These are phyloP conservation scores for Prionchulus punctatus DNA, from an alignment of 2,888 invertebrate genomes.

Conservation along the genomic window DNA sequence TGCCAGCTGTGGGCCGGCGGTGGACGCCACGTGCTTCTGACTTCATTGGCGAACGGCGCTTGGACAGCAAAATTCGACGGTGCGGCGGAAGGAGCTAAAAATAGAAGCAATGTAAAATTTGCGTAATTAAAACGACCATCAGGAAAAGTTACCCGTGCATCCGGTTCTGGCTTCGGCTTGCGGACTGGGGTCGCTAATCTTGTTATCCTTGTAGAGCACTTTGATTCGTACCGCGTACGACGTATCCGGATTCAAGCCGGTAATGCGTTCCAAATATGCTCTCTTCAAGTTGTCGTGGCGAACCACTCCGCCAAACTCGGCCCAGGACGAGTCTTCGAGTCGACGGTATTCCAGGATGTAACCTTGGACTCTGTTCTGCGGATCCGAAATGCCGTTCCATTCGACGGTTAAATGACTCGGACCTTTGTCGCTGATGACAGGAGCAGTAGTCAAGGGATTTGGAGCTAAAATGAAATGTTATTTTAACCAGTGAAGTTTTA, in stretches of 20 bases:
- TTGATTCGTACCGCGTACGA: slow-evolving; percentile 36
- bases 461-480: slow-evolving; percentile 19
- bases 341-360: slow-evolving; percentile 5
- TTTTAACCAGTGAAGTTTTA: neutral
- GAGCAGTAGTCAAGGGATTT: slow-evolving; percentile 22
- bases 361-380: slow-evolving; percentile 21
- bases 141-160: slow-evolving; percentile 22
- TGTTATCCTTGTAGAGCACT: slow-evolving; percentile 25
- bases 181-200: slow-evolving; percentile 25
- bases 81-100: slow-evolving; percentile 24
- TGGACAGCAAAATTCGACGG: slow-evolving; percentile 25
- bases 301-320: slow-evolving; percentile 24
- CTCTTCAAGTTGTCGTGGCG: slow-evolving; percentile 24
- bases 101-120: too few species aligned
- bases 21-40: slow-evolving; percentile 27
- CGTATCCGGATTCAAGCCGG: slow-evolving; percentile 34
- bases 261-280: slow-evolving; percentile 28
- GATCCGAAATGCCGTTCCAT: slow-evolving; percentile 26
- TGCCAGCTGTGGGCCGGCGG: slow-evolving; percentile 27
- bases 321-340: slow-evolving; percentile 24
- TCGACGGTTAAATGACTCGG: slow-evolving; percentile 25
- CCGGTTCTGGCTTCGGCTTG: slow-evolving; percentile 30
- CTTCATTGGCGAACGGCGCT: slow-evolving; percentile 22
- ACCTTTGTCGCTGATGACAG: slow-evolving; percentile 25
- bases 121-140: too few species aligned